Base-by-base conservation (phyloP, 2,113 vertebrate genomes). In the Tachuris rubrigastra region DNA sequence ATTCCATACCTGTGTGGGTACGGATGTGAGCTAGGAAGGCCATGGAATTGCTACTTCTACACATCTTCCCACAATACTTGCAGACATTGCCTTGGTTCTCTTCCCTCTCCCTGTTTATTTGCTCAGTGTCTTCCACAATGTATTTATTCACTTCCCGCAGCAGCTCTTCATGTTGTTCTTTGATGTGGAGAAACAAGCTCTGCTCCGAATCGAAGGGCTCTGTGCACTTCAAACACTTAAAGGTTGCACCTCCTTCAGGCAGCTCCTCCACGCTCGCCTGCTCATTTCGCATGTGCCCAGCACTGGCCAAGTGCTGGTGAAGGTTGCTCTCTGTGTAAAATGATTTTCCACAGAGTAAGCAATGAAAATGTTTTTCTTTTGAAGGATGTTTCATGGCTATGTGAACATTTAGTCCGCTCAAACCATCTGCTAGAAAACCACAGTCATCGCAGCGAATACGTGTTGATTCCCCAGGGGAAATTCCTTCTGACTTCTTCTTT, bases 1-100 rank as follows among this genome's bases (percentile, higher is more conserved):
- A 0, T 76, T 63, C 96, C 98, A 14, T 99, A 99, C 99, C 99
- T 94, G 99, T 99, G 59, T 99, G 99, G 15, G 99, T 99, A 91
- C 99, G 99, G 52, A 99, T 98, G 95, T 99, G 99, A 18, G 99
- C 99, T 73, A 99, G 98, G 93, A 99, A 99, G 15, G 99, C 99
- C 99, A 99, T 99, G 84, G 99, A 99, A 96, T 99, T 99, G 98
- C 99, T 99, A 96, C 99, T 99, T 96, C 99, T 99, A 96, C 99
- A 99, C 97, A 99, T 98, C 98, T 99, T 99, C 83, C 99, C 99
- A 31, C 99, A 99, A 63, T 99, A 99, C 96, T 99, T 99, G 97
- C 99, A 99, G 74, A 99, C 98, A 3, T 98, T 99, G 79, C 99
- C 99, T 97, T 99, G 98, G 95, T 99, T 99, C 96, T 99, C 99